These are phyloP conservation scores for Sylvietta virens DNA, from an alignment of 2,113 vertebrate species.

Conservation along the genomic window DNA sequence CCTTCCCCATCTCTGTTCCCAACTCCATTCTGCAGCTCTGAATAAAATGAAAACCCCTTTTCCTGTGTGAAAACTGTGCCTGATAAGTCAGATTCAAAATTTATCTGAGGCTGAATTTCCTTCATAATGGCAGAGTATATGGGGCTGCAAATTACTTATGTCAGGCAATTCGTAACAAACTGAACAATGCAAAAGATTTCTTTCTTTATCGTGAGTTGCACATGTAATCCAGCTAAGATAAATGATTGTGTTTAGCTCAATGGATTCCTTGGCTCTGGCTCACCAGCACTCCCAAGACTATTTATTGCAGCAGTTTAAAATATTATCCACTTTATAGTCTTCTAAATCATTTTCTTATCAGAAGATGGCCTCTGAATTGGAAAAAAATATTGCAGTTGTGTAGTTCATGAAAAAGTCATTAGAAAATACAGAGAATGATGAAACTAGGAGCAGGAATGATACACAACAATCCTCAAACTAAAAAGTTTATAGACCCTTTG, in stretches of 20 bases:
- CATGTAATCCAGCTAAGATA: conserved; percentile 7
- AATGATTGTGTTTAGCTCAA: conserved; percentile 32
- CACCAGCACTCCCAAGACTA: not conserved
- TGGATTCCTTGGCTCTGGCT: not conserved
- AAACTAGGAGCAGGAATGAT: not conserved
- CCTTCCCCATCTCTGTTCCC: not conserved
- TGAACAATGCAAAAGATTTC: not conserved
- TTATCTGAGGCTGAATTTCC: not conserved
- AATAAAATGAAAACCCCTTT: not conserved
- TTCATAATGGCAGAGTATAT: not conserved
- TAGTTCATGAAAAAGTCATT: not conserved
- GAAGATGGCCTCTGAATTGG: not conserved
- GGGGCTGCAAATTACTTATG: not conserved
- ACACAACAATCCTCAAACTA: not conserved
- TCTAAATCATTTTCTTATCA: conserved; percentile 52
- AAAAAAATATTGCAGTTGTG: not conserved
- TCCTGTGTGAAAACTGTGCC: not conserved
- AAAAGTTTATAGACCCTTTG: not conserved
- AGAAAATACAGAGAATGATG: not conserved
- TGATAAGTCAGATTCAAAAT: not conserved
- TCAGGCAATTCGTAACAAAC: not conserved
- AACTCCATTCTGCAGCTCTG: not conserved
- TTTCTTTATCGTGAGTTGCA: not conserved
- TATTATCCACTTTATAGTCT: not conserved
- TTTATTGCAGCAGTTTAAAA: conserved; percentile 40